A percentile compares a stretch with the other conserved stretches of the same genome.
Conservation (phyloP, 2,888 invertebrate genomes). For the Cyclophora albipunctata region DNA sequence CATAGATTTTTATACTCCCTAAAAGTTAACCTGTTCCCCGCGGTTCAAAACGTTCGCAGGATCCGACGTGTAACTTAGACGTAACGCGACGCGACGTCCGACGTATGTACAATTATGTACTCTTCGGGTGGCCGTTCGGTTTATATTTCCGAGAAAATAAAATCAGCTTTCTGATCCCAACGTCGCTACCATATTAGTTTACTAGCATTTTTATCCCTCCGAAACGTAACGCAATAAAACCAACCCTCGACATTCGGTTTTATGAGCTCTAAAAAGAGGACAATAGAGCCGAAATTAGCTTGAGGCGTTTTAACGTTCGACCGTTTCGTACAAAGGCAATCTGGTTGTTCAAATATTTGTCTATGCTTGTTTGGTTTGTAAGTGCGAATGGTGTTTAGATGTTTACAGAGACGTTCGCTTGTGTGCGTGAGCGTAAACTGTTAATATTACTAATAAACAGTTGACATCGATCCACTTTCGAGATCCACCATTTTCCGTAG, state of each 20-base stretch:
- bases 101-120: too few species aligned
- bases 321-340: conserved; percentile 52
- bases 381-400: conserved; percentile 73
- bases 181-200: conserved; percentile 60
- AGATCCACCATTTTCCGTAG: conserved; percentile 17
- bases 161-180: conserved; percentile 52
- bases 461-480: conserved; percentile 53
- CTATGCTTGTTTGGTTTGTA: conserved; percentile 69
- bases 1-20: too few species aligned
- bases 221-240: conserved; percentile 32
- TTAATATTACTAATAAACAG: conserved; percentile 60
- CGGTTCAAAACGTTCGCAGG: too few species aligned
- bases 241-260: conserved; percentile 17
- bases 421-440: conserved; percentile 43
- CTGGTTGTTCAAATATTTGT: conserved; percentile 68
- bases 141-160: conserved; percentile 58
- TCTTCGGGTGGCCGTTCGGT: conserved; percentile 28
- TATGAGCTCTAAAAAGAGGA: conserved; percentile 34
- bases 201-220: conserved; percentile 43
- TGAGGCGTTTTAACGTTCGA: conserved; percentile 30
- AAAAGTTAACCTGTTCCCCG: too few species aligned
- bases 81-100: too few species aligned
- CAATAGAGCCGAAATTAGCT: conserved; percentile 44
- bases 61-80: too few species aligned
- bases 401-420: conserved; percentile 66